These are phyloP conservation scores for Amblyornis subalaris DNA, from an alignment of 2,113 vertebrate genomes.

Conservation along the genomic window DNA sequence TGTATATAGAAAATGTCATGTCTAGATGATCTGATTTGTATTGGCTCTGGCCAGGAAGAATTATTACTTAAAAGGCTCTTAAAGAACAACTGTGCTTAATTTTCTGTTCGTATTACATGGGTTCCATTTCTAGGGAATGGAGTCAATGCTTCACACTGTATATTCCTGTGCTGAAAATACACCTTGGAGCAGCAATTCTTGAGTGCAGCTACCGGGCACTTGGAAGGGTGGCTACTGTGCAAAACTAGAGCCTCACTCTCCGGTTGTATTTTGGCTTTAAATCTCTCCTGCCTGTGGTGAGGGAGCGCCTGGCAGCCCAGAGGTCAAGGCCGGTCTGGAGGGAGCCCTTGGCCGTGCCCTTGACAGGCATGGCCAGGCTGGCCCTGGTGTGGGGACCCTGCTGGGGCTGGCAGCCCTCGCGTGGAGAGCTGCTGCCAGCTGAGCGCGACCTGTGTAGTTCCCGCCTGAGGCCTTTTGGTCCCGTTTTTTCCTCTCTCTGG, in stretches of 20 bases:
- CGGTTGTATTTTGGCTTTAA: neutral
- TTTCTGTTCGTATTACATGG: slow-evolving; percentile 63
- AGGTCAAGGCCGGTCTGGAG: fast-evolving
- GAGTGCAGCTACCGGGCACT: neutral
- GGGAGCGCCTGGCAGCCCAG: neutral
- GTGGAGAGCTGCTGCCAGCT: fast-evolving
- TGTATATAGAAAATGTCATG: slow-evolving; percentile 80
- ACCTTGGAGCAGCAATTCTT: slow-evolving; percentile 49
- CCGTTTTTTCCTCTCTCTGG: neutral
- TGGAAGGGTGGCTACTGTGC: slow-evolving; percentile 2
- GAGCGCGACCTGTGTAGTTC: neutral
- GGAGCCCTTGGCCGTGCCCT: neutral
- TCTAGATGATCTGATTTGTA: slow-evolving; percentile 78
- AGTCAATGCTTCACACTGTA: slow-evolving; percentile 54
- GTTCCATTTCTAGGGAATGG: slow-evolving; percentile 38
- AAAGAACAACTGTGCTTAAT: slow-evolving; percentile 73
- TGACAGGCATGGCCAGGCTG: fast-evolving
- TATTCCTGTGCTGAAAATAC: slow-evolving; percentile 58
- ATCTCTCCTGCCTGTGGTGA: neutral
- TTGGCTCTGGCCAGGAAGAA: slow-evolving; percentile 77
- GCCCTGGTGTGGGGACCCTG: neutral
- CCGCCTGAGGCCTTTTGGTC: slow-evolving; percentile 30
- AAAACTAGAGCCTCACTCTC: neutral
- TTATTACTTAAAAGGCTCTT: slow-evolving; percentile 74
- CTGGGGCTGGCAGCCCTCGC: neutral